Base-by-base conservation (phyloP, 2,113 vertebrate species). In the Nycticorax nycticorax region DNA sequence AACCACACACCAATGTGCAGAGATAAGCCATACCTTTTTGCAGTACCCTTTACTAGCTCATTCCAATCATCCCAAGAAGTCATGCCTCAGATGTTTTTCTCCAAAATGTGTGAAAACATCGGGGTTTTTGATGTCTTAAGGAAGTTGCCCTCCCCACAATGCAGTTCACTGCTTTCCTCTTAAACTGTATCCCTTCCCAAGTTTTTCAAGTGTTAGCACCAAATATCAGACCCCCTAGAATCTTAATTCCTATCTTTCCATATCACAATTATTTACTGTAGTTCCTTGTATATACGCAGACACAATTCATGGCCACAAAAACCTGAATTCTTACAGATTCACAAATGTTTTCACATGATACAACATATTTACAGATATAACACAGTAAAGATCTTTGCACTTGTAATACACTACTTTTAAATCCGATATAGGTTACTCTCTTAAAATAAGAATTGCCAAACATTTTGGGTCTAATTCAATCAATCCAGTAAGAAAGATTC, bases 21-120 rank as follows among this genome's bases (percentile, higher is more conserved):
- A 66, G 4, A 15, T 48, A 57, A 72, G n/a, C 18, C 37, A 37
- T 22, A 26, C 10, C 26, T 39, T 28, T 50, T 21, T 59, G 43
- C 22, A 67, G n/a, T 3, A 32, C 2, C 4, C 26, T 59, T 66
- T 14, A 86, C 26, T 6, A 48, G 37, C 16, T 60, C 24, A 52
- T 66, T 76, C 11, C 66, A 83, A n/a, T 64, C 9, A 79, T 20
- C 18, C 37, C 3, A 1, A 35, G n/a, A 84, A 69, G 9, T 16
- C 50, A 92, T 8, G 53, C 0, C 1, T 9, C 32, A 28, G 24
- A n/a, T 0, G 0, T 57, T 37, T 81, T 50, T n/a, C 81, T 64
- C 30, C 24, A 85, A 71, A 75, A 85, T 5, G 4, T 3, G 8
- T 16, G 23, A 68, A 68, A 77, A 66, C 4, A 20, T 0, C 37